phyloP scores from a whole-genome alignment of 2,888 invertebrate species.

The Rhagium mordax region DNA sequence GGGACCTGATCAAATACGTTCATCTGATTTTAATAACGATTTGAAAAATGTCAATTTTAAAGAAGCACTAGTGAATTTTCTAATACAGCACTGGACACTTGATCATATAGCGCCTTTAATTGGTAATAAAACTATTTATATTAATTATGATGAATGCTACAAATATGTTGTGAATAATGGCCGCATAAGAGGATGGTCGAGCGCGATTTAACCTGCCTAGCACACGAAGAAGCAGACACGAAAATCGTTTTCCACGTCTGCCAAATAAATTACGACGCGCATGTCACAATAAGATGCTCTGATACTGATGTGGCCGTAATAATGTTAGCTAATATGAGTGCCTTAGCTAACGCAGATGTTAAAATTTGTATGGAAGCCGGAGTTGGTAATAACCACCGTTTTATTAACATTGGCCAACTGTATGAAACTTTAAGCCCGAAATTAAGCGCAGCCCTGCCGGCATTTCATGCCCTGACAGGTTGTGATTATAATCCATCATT shows the following conservation, averaged over 20 bases:
- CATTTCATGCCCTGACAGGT: conserved; percentile 58
- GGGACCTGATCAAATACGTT: conserved; percentile 26
- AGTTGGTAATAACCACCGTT: conserved; percentile 49
- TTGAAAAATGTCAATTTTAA: conserved; percentile 32
- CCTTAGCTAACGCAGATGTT: conserved; percentile 9
- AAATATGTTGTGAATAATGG: too few species aligned
- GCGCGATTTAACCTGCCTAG: conserved; percentile 27
- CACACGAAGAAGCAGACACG: conserved; percentile 40
- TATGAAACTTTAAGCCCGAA: conserved; percentile 49
- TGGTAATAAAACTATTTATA: conserved; percentile 14
- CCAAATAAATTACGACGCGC: conserved; percentile 18
- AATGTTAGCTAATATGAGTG: conserved; percentile 44
- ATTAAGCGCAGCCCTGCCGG: conserved; percentile 52
- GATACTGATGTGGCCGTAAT: conserved; percentile 49
- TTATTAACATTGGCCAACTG: conserved; percentile 49
- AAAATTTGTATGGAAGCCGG: conserved; percentile 47
- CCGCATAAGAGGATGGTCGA: too few species aligned
- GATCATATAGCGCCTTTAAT: neutral
- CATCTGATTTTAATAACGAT: conserved; percentile 19
- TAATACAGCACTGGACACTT: conserved; percentile 23
- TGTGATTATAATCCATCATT: conserved; percentile 51
- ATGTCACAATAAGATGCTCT: conserved; percentile 44
- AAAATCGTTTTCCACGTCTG: conserved; percentile 31
- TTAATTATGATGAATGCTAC: conserved; percentile 25
- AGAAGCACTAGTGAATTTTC: conserved; percentile 1